Conservation (phyloP, 2,888 invertebrate genomes). For the Eurytoma californica region DNA sequence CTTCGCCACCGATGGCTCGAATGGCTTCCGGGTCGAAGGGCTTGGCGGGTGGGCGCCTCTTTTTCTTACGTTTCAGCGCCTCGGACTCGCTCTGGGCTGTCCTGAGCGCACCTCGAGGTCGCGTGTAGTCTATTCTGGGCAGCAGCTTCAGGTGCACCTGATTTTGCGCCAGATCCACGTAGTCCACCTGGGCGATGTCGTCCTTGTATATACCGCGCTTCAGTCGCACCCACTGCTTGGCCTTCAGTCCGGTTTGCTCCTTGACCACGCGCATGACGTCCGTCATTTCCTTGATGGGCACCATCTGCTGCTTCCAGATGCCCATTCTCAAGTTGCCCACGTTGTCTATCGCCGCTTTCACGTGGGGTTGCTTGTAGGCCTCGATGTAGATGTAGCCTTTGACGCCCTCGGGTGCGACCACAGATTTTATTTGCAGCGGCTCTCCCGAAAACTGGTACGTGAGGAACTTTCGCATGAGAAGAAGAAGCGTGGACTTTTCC, state of each 20-base stretch:
- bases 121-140: slow-evolving; percentile 97
- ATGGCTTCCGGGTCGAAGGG: slow-evolving; percentile 97
- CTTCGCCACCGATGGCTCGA: slow-evolving; percentile 94
- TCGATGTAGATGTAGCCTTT: slow-evolving; percentile 99
- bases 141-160: slow-evolving; percentile 95
- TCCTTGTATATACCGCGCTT: slow-evolving; percentile 94
- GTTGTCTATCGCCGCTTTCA: slow-evolving; percentile 95
- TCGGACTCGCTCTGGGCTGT: slow-evolving; percentile 89
- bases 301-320: slow-evolving; percentile 97
- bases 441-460: slow-evolving; percentile 86
- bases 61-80: slow-evolving; percentile 91
- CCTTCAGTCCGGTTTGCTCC: slow-evolving; percentile 93
- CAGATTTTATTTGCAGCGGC: slow-evolving; percentile 95
- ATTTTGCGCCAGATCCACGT: slow-evolving; percentile 98
- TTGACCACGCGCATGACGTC: slow-evolving; percentile 98
- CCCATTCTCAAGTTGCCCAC: slow-evolving; percentile 94
- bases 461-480: slow-evolving; percentile 96
- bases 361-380: slow-evolving; percentile 98
- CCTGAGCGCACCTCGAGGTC: slow-evolving; percentile 93
- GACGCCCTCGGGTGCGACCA: slow-evolving; percentile 97
- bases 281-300: slow-evolving; percentile 99
- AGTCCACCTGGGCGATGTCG: slow-evolving; percentile 98
- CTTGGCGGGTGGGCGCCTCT: slow-evolving; percentile 92
- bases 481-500: slow-evolving; percentile 93
- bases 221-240: slow-evolving; percentile 97